Evolutionary conservation across 2,113 vertebrate species (phyloP).

Genomic region (Gadus macrocephalus): DNA sequence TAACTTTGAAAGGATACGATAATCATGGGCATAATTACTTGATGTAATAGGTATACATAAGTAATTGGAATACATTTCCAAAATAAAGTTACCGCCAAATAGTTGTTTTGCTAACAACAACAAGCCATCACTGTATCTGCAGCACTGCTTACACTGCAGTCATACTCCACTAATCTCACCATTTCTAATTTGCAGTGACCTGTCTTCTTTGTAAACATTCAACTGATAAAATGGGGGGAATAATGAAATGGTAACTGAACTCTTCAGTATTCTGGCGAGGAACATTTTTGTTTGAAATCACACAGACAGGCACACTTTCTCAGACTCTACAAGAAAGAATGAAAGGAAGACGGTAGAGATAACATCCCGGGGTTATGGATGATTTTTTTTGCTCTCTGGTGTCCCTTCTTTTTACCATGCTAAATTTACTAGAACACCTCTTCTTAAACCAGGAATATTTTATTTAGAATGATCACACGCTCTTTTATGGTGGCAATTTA

Average conservation of each 20-base stretch:
- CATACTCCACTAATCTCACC: constrained; percentile 37
- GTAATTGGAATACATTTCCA: too few species aligned
- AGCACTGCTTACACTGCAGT: constrained; percentile 19
- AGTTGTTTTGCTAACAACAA: too few species aligned
- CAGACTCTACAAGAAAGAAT: constrained; percentile 63
- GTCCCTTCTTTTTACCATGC: constrained; percentile 27
- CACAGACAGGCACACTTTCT: constrained; percentile 59
- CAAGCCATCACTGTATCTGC: constrained; percentile 2
- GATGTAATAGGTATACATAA: too few species aligned
- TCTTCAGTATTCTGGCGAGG: constrained; percentile 52
- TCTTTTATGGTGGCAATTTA: too few species aligned
- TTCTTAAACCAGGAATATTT: too few species aligned
- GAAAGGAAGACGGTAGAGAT: constrained; percentile 61
- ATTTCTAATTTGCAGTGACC: constrained; percentile 49
- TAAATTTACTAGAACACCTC: too few species aligned
- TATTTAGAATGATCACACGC: too few species aligned
- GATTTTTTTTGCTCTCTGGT: constrained; percentile 55
- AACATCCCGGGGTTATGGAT: constrained; percentile 55
- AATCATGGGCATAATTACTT: too few species aligned
- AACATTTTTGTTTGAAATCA: constrained; percentile 25
- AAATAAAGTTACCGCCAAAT: too few species aligned
- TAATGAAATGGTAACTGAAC: constrained; percentile 46
- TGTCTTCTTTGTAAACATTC: constrained; percentile 47
- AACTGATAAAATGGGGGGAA: constrained; percentile 48
- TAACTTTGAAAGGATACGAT: too few species aligned